These are phyloP conservation scores for Balanococcus diminutus DNA, from an alignment of 2,888 invertebrate genomes.

Conservation along the genomic window DNA sequence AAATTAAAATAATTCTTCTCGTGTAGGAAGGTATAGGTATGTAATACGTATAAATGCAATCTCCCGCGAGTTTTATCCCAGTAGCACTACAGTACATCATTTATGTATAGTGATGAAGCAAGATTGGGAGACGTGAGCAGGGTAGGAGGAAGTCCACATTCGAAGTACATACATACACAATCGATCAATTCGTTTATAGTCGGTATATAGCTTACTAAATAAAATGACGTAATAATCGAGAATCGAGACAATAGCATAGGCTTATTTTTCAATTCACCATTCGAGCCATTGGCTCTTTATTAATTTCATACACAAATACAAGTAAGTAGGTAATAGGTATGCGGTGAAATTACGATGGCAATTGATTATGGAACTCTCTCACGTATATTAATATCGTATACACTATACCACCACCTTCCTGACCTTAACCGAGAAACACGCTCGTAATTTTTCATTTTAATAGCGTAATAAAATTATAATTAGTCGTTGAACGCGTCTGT, in stretches of 20 bases:
- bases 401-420: background rate
- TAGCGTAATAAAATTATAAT: slow-evolving; percentile 6
- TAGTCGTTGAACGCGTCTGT: background rate
- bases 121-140: too few relatives aligned
- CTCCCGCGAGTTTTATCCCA: too few relatives aligned
- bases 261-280: background rate
- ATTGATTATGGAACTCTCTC: background rate
- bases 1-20: background rate
- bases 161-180: background rate
- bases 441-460: background rate
- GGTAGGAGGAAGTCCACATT: background rate
- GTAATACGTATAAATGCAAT: too few relatives aligned
- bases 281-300: background rate
- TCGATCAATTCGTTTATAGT: background rate
- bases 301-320: too few relatives aligned
- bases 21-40: too few relatives aligned
- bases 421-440: slow-evolving; percentile 17
- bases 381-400: background rate
- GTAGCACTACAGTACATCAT: background rate
- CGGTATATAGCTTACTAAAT: background rate
- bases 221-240: background rate
- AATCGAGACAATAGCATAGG: too few relatives aligned
- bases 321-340: too few relatives aligned
- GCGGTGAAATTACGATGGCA: background rate
- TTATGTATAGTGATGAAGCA: background rate